Base-by-base conservation (phyloP, 2,797 vertebrate genomes). In the Cheracebus regulus region DNA sequence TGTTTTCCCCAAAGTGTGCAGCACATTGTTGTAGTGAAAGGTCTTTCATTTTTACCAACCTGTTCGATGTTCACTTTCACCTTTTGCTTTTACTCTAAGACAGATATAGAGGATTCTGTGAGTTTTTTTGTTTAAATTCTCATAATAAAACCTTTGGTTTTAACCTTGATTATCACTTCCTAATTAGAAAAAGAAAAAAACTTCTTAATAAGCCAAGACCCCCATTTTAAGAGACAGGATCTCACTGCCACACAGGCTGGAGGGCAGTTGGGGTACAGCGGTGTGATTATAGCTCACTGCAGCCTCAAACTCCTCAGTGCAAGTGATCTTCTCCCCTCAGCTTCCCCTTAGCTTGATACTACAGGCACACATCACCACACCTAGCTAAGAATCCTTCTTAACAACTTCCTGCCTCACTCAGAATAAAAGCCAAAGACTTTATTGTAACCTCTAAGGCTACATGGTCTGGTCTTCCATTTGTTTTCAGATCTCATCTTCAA, bases 81-180 rank as follows among this genome's bases (percentile, higher is more conserved):
- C 52, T 93, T 90, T 92, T 90, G 17, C 11, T 94, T 83, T 96
- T 58, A 75, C 14, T 58, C 20, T 86, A 86, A 80, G 36, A 57
- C 1, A 82, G 24, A 44, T 75, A 2, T 3, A 73, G 5, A 90
- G 81, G 92, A 88, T 76, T 33, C 52, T 76, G 9, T n/a, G 72
- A 93, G 26, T 7, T 4, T 84, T n/a, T 80, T 83, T 81, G 24
- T 52, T 17, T 4, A 92, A 96, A 89, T 80, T 83, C 20, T 83
- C 20, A 78, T 83, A 41, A 64, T 52, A 57, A 84, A 94, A 84
- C 11, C 13, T 76, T 50, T 80, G 39, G 52, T 85, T 70, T 97
- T 90, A 58, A 92, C 39, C 28, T 72, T 67, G 1, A 92, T 78
- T 88, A 90, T 39, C 0, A 7, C 33, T 92, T 50, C 24, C 61